Evolutionary conservation across 2,797 vertebrate genomes (phyloP).

Genomic region (Lagocephalus sceleratus): DNA sequence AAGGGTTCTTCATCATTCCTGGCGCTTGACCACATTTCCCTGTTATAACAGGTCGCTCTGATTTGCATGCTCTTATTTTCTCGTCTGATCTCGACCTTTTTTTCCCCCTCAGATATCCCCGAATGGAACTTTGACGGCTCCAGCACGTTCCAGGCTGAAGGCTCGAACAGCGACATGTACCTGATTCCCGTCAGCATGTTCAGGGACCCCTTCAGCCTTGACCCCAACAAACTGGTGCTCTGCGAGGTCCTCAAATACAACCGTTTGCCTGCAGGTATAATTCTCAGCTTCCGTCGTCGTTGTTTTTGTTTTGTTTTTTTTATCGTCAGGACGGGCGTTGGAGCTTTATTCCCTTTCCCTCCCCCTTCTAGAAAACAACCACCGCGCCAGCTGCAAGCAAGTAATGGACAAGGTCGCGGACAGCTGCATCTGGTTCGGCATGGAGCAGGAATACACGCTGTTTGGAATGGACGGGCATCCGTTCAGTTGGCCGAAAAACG

Average conservation of each 20-base stretch:
- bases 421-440: slow-evolving; percentile 82
- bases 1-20: too few relatives aligned
- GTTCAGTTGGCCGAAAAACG: slow-evolving; percentile 82
- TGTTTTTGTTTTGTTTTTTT: background rate
- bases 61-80: too few relatives aligned
- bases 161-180: slow-evolving; percentile 86
- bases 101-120: slow-evolving; percentile 74
- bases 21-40: too few relatives aligned
- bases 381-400: slow-evolving; percentile 72
- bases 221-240: slow-evolving; percentile 90
- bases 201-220: slow-evolving; percentile 82
- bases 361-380: slow-evolving; percentile 77
- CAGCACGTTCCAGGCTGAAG: slow-evolving; percentile 79
- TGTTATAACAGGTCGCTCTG: background rate
- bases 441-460: slow-evolving; percentile 89
- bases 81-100: too few relatives aligned
- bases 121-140: slow-evolving; percentile 90
- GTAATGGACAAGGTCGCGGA: slow-evolving; percentile 81
- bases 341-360: background rate
- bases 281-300: background rate
- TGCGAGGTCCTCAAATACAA: slow-evolving; percentile 87
- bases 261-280: slow-evolving; percentile 76
- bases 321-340: background rate
- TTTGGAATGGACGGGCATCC: slow-evolving; percentile 79
- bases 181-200: slow-evolving; percentile 84